Evolutionary conservation across 2,888 invertebrate genomes (phyloP).

Genomic region (Phaonia tiefii): DNA sequence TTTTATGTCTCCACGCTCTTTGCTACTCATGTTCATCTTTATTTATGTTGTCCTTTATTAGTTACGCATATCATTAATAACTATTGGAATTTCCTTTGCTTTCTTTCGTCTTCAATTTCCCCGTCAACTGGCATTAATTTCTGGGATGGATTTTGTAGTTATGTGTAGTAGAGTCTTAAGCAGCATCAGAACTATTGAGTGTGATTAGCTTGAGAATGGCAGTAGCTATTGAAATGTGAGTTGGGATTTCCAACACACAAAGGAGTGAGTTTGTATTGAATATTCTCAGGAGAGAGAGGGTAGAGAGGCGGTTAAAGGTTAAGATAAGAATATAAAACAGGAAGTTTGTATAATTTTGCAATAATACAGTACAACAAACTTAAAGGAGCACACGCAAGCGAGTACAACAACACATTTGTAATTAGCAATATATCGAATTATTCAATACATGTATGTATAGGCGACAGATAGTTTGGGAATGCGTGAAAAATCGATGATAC

Average conservation of each 20-base stretch:
- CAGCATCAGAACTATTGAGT: conserved; percentile 1
- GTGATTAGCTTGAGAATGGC: no score
- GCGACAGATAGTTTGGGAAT: neutral
- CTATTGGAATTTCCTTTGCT: conserved; percentile 56
- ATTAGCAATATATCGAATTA: conserved; percentile 1
- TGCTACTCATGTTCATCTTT: conserved; percentile 13
- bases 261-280: neutral
- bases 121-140: conserved; percentile 51
- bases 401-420: conserved; percentile 28
- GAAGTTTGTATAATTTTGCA: conserved; percentile 20
- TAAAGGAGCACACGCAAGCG: neutral
- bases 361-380: no score
- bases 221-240: neutral
- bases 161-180: conserved; percentile 6
- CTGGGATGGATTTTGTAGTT: neutral
- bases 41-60: conserved; percentile 61
- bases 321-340: conserved; percentile 32
- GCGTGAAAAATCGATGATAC: neutral
- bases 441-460: neutral
- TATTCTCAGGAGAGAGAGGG: neutral
- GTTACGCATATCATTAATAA: conserved; percentile 64
- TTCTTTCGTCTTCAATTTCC: no score
- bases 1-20: conserved; percentile 43
- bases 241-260: neutral
- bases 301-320: conserved; percentile 24